Base-by-base conservation (phyloP, 2,113 vertebrate species). In the Acrocephalus kingi region DNA sequence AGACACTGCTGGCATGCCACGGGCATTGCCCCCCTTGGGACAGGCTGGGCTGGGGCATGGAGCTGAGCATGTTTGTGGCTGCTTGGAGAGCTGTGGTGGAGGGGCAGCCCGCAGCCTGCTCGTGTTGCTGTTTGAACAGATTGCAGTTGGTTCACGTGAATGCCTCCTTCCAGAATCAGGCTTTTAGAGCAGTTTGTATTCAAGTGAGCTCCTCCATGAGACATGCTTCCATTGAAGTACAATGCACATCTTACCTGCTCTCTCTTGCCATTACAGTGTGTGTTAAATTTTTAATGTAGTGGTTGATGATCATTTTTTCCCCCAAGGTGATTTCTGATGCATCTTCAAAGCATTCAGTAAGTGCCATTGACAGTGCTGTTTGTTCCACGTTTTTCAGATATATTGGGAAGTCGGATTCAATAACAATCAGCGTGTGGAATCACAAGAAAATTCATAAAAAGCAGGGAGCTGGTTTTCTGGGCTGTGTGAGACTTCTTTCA, bases 361-460 rank as follows among this genome's bases (percentile, higher is more conserved):
- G 35, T 59, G 43, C 55, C 25, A 76, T 15, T 97, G 93, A 93
- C 94, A 23, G 49, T 39, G 2, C 22, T 80, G 37, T 61, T 92
- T 80, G 76, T 85, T 62, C 71, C 74, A 15, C 73, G 0, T 96
- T 89, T 97, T 97, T 72, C 97, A 99, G 99, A 90, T 99, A 99
- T 76, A 99, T 99, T 62, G 99, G 99, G 71, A 99, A 99, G 92
- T 99, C 99, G 0, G 99, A 99, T 95, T 99, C 99, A 33, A 99
- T 99, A 98, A 99, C 99, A 1, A 99, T 99, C 98, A 99, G 99
- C 4, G 99, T 99, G 62, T 99, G 99, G 99, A 99, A 99, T 97
- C 99, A 99, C 97, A 99, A 99, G 98, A 99, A 99, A 98, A 99
- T 99, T 84, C 99, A 99, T 97, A 99, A 99, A 98, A 99, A 99